phyloP scores from a whole-genome alignment of 2,888 invertebrate genomes.

The Margaritifera margaritifera region DNA sequence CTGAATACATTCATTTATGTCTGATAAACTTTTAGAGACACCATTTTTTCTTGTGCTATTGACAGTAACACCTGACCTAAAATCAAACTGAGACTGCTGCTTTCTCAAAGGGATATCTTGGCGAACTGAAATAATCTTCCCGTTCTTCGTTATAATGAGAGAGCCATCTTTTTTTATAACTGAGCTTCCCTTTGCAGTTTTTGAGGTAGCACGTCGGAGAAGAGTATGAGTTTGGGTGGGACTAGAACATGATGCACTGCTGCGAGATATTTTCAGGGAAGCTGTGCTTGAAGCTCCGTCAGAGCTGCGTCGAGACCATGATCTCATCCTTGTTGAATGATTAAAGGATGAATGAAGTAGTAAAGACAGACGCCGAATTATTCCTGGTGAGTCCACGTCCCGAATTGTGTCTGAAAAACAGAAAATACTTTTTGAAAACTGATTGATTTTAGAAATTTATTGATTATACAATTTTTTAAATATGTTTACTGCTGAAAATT shows the following conservation, averaged over 20 bases:
- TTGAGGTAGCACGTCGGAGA: constrained; percentile 41
- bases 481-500: too few relatives aligned
- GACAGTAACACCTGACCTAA: constrained; percentile 7
- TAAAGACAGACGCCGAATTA: constrained; percentile 29
- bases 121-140: constrained; percentile 61
- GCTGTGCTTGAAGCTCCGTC: constrained; percentile 25
- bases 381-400: constrained; percentile 34
- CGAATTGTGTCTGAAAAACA: constrained; percentile 31
- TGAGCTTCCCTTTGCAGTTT: constrained; percentile 53
- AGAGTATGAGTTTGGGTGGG: constrained; percentile 34
- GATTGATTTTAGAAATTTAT: too few relatives aligned
- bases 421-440: background rate
- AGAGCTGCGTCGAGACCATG: constrained; percentile 22
- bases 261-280: constrained; percentile 11
- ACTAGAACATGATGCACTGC: constrained; percentile 16
- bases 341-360: constrained; percentile 33
- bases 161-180: constrained; percentile 59
- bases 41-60: constrained; percentile 15
- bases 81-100: background rate
- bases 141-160: constrained; percentile 61
- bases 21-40: constrained; percentile 28
- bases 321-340: constrained; percentile 9
- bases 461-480: too few relatives aligned
- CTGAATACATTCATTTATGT: constrained; percentile 16
- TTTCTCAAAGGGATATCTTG: constrained; percentile 22